A percentile compares a stretch with the other conserved stretches of the same genome.
phyloP scores from a whole-genome alignment of 2,113 vertebrate species.

The Baryphthengus martii region DNA sequence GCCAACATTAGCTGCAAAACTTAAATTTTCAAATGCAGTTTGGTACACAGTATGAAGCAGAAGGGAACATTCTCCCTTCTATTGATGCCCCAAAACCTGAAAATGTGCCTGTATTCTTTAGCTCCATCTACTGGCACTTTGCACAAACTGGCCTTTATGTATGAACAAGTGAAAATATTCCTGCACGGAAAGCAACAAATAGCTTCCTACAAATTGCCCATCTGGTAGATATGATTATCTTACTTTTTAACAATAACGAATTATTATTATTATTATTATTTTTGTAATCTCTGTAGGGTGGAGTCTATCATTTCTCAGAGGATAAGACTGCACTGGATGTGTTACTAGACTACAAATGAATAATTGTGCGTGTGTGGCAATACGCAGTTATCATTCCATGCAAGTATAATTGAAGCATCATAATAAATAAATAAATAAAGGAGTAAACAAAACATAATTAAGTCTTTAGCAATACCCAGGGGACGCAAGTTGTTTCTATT shows the following conservation, averaged over 20 bases:
- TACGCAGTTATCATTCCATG: constrained; percentile 12
- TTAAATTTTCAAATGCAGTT: background rate
- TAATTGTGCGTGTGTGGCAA: constrained; percentile 58
- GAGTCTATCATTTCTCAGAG: constrained; percentile 44
- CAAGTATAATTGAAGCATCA: constrained; percentile 54
- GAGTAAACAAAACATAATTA: background rate
- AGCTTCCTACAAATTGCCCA: constrained; percentile 12
- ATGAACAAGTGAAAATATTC: background rate
- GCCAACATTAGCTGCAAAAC: background rate
- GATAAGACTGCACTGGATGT: background rate
- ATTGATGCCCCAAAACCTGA: background rate
- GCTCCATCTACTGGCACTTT: constrained; percentile 56
- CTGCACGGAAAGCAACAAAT: background rate
- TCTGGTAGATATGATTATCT: constrained; percentile 36
- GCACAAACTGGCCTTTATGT: background rate
- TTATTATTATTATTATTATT: constrained; percentile 16
- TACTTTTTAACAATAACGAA: constrained; percentile 4
- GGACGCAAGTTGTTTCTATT: constrained; percentile 42
- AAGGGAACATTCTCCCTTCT: background rate
- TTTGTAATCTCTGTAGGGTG: constrained; percentile 16
- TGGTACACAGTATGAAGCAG: background rate
- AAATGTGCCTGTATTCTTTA: constrained; percentile 26
- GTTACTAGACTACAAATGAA: constrained; percentile 42
- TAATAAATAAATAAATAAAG: background rate
- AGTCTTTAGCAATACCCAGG: constrained; percentile 50